phyloP scores from a whole-genome alignment of 2,888 invertebrate genomes.

The Smittia sp. region DNA sequence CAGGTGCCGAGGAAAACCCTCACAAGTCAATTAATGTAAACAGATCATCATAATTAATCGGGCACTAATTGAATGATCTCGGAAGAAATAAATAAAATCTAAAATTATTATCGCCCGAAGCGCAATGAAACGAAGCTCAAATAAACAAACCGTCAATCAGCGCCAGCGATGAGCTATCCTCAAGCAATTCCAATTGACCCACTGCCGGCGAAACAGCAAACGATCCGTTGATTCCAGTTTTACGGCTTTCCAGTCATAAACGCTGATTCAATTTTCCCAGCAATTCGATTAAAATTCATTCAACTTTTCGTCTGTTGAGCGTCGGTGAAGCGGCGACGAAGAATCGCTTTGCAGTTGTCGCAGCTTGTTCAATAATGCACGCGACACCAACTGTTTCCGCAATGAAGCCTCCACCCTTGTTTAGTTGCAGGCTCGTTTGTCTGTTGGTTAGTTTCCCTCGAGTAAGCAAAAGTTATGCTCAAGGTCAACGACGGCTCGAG shows the following conservation, averaged over 20 bases:
- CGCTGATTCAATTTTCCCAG: background rate
- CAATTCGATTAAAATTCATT: background rate
- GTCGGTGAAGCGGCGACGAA: too few relatives aligned
- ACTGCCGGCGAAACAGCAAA: background rate
- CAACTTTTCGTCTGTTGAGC: background rate
- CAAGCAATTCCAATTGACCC: background rate
- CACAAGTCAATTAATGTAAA: conserved; percentile 36
- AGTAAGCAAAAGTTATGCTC: background rate
- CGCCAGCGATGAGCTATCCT: background rate
- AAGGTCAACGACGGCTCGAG: background rate
- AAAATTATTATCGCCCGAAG: conserved; percentile 8
- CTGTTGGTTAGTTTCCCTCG: too few relatives aligned
- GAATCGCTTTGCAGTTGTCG: too few relatives aligned
- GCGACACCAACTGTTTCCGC: background rate
- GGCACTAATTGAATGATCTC: background rate
- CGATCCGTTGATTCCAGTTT: background rate
- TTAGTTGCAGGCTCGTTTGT: too few relatives aligned
- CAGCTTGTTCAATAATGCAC: background rate
- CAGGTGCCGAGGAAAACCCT: background rate
- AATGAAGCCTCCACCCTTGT: background rate
- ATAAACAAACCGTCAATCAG: conserved; percentile 18
- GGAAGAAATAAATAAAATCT: conserved; percentile 21
- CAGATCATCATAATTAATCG: conserved; percentile 38
- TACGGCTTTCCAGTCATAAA: background rate
- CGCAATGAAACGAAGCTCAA: background rate